Evolutionary conservation across 1,140 invertebrate species (phyloP).

Genomic region (Caenorhabditis elegans): DNA sequence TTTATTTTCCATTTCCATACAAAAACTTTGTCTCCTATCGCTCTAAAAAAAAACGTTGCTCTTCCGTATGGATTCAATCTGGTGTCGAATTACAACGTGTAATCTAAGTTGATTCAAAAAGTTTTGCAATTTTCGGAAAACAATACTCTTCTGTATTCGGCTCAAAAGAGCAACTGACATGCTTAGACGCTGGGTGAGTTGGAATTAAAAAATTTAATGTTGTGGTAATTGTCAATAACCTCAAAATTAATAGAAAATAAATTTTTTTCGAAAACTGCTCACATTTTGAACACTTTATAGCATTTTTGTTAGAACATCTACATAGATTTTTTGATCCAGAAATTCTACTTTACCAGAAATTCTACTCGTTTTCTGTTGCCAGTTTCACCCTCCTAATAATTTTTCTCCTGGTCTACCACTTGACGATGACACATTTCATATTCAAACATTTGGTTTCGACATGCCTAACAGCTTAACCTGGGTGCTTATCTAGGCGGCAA

Average conservation of each 20-base stretch:
- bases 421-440: slow-evolving; percentile 5
- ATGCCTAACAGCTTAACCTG: not conserved
- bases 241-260: not conserved
- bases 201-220: too few species aligned
- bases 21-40: too few species aligned
- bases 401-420: too few species aligned
- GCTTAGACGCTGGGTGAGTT: too few species aligned
- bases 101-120: not conserved
- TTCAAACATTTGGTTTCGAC: slow-evolving; percentile 6
- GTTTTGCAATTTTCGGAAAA: not conserved
- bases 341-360: too few species aligned
- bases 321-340: not conserved
- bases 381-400: not conserved
- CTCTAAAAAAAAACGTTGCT: not conserved
- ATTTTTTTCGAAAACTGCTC: not conserved
- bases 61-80: not conserved
- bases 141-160: too few species aligned
- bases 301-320: too few species aligned
- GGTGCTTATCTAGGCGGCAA: slow-evolving; percentile 29
- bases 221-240: too few species aligned
- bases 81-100: not conserved
- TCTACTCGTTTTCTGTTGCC: too few species aligned
- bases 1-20: not conserved
- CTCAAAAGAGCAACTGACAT: too few species aligned
- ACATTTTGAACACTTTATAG: too few species aligned